Base-by-base conservation (phyloP, 2,888 invertebrate species). In the Eumacrocentrus americanus region DNA sequence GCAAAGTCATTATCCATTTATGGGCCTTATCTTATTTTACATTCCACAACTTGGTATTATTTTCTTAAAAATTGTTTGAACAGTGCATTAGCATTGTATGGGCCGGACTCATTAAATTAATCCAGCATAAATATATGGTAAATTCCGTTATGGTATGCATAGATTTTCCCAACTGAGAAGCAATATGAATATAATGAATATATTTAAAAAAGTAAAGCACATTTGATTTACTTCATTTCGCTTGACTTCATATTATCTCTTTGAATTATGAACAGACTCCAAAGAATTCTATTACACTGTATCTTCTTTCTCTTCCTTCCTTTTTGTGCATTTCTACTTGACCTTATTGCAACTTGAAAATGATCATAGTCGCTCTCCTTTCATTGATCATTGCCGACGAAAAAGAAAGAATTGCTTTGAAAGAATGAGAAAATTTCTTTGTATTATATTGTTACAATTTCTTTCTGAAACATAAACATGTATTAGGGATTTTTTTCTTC, bases 351-450 rank as follows among this genome's bases (percentile, higher is more conserved):
- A 42, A 20, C 50, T 12, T 29, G 37, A 38, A 37, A 38, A 51
- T 37, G 23, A 38, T 18, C 16, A 35, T 51, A 54, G 18, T 23
- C 25, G 56, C 25, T 48, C 56, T 56, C 56, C 48, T 56, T 56
- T 56, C 56, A 23, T 40, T n/a, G 23, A 20, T 37, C 35, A 48
- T 56, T 47, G 25, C 47, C 25, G 37, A 12, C 38, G 14, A 56
- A 3, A 35, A 37, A 46, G 37, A 56, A 22, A 14, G 22, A 46
- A 12, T n/a, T n/a, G n/a, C n/a, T n/a, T n/a, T 6, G 37, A 37
- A 47, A 35, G 3, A 47, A 20, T 35, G 23, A 2, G 18, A 25
- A 4, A 14, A 48, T 20, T 55, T n/a, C n/a, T n/a, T n/a, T n/a
- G n/a, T n/a, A n/a, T n/a, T n/a, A n/a, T n/a, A n/a, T n/a, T n/a